Percentiles rank a stretch among this genome's conserved stretches.
Conservation (phyloP, 2,113 vertebrate species). For the Acanthisitta chloris region DNA sequence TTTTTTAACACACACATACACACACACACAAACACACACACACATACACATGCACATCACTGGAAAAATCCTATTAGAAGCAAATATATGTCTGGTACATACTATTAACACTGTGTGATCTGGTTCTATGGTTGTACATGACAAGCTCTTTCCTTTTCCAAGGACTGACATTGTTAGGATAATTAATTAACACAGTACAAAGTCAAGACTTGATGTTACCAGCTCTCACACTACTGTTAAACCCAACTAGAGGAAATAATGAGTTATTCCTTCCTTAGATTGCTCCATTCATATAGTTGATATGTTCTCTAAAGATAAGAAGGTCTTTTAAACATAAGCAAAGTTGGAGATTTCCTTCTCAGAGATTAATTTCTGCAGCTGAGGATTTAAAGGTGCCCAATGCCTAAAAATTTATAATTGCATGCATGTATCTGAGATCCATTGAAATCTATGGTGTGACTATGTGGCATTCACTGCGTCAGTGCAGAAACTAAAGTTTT, state of each 20-base stretch:
- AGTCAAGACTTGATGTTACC: background rate
- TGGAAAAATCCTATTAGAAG: background rate
- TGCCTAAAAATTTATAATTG: background rate
- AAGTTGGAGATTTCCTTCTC: background rate
- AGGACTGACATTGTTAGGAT: background rate
- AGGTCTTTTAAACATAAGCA: background rate
- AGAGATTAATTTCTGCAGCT: background rate
- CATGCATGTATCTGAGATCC: background rate
- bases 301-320: background rate
- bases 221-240: background rate
- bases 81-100: background rate
- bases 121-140: background rate
- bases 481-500: background rate
- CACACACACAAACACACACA: background rate
- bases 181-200: background rate
- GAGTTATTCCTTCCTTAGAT: background rate
- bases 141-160: background rate
- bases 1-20: background rate
- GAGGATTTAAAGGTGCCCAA: background rate
- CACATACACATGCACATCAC: rapidly evolving
- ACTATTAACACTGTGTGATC: background rate
- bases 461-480: background rate
- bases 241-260: background rate
- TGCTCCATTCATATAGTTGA: background rate
- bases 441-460: background rate